A percentile compares a stretch with the other conserved stretches of the same genome.
Evolutionary conservation across 2,888 invertebrate genomes (phyloP).

Genomic region (Leptopilina syphax): DNA sequence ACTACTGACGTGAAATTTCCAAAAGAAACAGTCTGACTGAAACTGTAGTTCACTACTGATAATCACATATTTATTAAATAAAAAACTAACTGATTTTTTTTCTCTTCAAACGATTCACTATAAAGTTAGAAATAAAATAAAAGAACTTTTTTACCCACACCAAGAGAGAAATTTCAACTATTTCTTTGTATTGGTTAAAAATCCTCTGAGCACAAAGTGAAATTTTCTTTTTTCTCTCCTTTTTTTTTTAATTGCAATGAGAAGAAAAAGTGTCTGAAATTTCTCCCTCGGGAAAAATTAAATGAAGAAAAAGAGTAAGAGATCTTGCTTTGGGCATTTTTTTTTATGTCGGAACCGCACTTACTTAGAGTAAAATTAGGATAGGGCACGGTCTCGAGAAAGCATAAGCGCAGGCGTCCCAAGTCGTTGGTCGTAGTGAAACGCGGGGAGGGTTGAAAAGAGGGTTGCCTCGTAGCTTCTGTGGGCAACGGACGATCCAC

Average conservation of each 20-base stretch:
- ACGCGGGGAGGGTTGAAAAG: conserved; percentile 53
- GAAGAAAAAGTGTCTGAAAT: background rate
- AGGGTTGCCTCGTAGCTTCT: conserved; percentile 61
- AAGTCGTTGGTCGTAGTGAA: conserved; percentile 57
- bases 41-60: no score
- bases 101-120: no score
- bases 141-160: background rate
- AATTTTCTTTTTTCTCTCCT: background rate
- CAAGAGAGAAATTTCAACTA: background rate
- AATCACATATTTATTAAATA: no score
- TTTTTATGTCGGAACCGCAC: conserved; percentile 59
- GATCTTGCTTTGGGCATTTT: conserved; percentile 28
- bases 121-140: background rate
- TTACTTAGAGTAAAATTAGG: conserved; percentile 66
- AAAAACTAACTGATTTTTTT: no score
- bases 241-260: background rate
- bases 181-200: conserved; percentile 5
- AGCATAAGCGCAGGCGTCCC: conserved; percentile 68
- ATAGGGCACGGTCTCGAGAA: conserved; percentile 62
- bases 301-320: conserved; percentile 21
- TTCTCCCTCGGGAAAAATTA: background rate
- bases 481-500: conserved; percentile 67
- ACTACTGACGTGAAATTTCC: no score
- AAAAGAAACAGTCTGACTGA: no score
- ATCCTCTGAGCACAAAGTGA: background rate